Evolutionary conservation across 2,113 vertebrate genomes (phyloP), one percentile per base, ranked within the genome.

Genomic region (Nothocercus julius): DNA sequence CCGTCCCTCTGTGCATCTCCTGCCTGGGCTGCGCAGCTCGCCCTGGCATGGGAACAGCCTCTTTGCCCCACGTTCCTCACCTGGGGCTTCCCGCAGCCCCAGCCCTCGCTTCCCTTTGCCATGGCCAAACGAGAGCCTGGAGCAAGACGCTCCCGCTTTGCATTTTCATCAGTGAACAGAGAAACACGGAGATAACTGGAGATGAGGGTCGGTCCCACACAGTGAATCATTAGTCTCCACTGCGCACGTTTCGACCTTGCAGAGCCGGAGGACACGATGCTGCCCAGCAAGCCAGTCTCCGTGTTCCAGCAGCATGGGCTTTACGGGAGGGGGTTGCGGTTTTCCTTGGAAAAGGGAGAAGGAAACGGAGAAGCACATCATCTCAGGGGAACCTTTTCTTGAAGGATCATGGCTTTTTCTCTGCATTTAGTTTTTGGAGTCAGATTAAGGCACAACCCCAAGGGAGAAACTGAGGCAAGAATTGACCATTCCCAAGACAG

Each of bases 281-380:
- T 76, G 66, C 66, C 85, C 36, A 73, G 85, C 56, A 89, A 73
- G 86, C 22, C 67, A 42, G 24, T 22, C 49, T 11, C 36, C 36
- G 45, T 66, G 24, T 38, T 34, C 24, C 45, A 59, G 72, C 2
- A 1, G n/a, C 24, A 72, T 11, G 89, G 54, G 32, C 27, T 20
- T 80, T 63, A 62, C 4, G 34, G 59, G 30, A 58, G 59, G 36
- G n/a, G 45, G 2, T 80, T 93, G 54, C 16, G 28, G 54, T 85
- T 83, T 83, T 78, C 90, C 45, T 66, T 68, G 85, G 45, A 70
- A 85, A 69, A 20, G 19, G 59, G 82, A 64, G 28, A 34, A 64
- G 63, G 17, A 54, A 69, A 68, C 9, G 14, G 10, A 58, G 42
- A 68, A 49, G 74, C 13, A 40, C n/a, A 22, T 45, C 27, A 63